Conservation (phyloP, 2,113 vertebrate genomes). For the Centropristis striata region DNA sequence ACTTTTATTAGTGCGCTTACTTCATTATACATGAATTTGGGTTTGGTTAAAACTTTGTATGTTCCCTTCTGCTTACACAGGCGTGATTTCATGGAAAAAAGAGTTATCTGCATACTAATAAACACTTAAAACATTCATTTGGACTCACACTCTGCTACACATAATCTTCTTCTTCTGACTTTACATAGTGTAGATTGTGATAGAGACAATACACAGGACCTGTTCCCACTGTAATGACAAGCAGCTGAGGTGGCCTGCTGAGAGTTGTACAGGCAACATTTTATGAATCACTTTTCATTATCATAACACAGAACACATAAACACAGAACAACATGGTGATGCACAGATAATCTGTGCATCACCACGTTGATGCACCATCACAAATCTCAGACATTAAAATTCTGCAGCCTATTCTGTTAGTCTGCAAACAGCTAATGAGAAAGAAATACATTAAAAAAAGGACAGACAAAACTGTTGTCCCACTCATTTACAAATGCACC, state of each 20-base stretch:
- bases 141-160: neutral
- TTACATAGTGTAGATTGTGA: neutral
- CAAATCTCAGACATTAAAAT: too few relatives aligned
- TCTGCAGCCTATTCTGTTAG: neutral
- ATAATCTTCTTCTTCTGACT: too few relatives aligned
- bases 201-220: neutral
- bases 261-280: neutral
- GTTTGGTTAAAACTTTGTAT: neutral
- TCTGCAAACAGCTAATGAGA: neutral
- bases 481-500: neutral
- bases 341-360: neutral
- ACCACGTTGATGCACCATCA: too few relatives aligned
- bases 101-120: neutral
- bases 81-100: neutral
- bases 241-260: neutral
- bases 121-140: neutral
- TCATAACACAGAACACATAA: too few relatives aligned
- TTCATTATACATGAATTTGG: neutral
- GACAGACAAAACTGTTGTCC: neutral
- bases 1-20: slow-evolving; percentile 2
- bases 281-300: slow-evolving; percentile 21
- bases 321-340: neutral
- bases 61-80: neutral
- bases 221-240: neutral
- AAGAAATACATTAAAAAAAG: too few relatives aligned